Evolutionary conservation across 2,113 vertebrate genomes (phyloP), one percentile per base, ranked within the genome.

Genomic region (Ameiurus melas): DNA sequence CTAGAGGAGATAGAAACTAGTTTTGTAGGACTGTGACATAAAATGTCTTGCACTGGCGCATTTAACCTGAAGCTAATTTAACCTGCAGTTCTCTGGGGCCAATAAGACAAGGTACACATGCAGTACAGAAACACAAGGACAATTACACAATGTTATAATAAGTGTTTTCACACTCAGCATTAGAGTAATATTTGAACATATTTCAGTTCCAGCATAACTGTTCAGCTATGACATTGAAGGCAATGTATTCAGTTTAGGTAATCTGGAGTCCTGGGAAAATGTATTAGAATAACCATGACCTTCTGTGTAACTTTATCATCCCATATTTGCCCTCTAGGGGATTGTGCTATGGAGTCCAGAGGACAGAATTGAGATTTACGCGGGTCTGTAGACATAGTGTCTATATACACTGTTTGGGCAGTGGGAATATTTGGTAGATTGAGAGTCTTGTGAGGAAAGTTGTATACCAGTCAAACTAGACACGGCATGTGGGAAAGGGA

Each of bases 321-420:
- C 70, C 47, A 73, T 83, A 66, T 73, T 64, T 89, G 62, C 30
- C 57, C 39, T 84, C 36, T 19, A 86, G 66, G 82, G 91, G 85
- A 57, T 86, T 86, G 71, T 9, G 66, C 89, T 90, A 88, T 88
- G 89, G 89, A 89, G 81, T 86, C 88, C 81, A 91, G 93, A 89
- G 81, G 85, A 87, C 87, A 82, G 30, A 8, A 70, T 88, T 88
- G 79, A 77, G 87, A 92, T 91, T 92, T 89, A 91, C 83, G 89
- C 12, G 47, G 57, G 68, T 87, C 66, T 81, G 85, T 70, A 87
- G 84, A 86, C 78, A 77, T n/a, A 20, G 73, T 58, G 86, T 90
- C 84, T 80, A 62, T 39, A 70, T 68, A 81, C 39, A 81, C 39
- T 70, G 5, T 13, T 33, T 53, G n/a, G 47, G 51, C 58, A 88